phyloP scores from a whole-genome alignment of 2,797 vertebrate genomes.

The Artibeus lituratus region DNA sequence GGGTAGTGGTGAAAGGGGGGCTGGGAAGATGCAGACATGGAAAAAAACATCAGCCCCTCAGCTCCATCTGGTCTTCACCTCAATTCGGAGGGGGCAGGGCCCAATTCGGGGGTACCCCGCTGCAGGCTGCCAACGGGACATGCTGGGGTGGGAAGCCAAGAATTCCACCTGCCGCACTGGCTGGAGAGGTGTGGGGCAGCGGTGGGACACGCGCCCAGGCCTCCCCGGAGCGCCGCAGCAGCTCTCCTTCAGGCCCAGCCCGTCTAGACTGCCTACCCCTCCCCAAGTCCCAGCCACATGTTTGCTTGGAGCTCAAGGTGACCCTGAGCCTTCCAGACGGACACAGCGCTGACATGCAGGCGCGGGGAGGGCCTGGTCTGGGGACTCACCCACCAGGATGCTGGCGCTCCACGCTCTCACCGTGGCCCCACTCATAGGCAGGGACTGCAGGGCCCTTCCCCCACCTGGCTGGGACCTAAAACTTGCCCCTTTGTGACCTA shows the following conservation, averaged over 20 bases:
- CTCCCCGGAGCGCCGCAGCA: neutral
- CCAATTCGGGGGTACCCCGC: neutral
- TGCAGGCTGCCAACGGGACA: neutral
- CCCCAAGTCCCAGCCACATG: neutral
- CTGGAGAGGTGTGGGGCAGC: neutral
- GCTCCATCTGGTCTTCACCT: neutral
- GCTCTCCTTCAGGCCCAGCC: neutral
- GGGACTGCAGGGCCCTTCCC: neutral
- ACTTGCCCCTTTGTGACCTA: neutral
- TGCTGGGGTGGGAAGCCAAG: neutral
- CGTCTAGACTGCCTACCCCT: neutral
- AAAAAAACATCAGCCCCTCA: neutral
- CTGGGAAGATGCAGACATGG: neutral
- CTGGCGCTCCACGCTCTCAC: neutral
- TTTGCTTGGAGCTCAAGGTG: slow-evolving; percentile 79
- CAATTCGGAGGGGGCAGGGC: neutral
- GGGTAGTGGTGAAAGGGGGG: neutral
- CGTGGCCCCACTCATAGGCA: neutral
- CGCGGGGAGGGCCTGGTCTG: neutral
- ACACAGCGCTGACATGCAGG: slow-evolving; percentile 6
- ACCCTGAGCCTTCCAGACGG: slow-evolving; percentile 71
- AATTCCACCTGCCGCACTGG: neutral
- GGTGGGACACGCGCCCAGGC: neutral
- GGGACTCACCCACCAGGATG: neutral
- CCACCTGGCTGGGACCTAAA: neutral